Evolutionary conservation across 2,888 invertebrate genomes (phyloP).

Genomic region (Volucella bombylans): DNA sequence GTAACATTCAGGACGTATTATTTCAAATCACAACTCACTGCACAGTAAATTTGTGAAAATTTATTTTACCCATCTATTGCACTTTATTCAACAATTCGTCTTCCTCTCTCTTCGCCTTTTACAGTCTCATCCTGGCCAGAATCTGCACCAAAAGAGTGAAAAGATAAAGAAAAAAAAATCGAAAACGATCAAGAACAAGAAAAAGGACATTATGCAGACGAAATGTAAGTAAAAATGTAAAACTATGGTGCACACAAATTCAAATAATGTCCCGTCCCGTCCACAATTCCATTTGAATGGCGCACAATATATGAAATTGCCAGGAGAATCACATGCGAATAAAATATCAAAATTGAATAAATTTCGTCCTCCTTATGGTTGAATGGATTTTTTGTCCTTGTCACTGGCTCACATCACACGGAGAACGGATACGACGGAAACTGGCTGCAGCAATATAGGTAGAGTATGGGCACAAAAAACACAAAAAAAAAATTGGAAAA

Average conservation of each 20-base stretch:
- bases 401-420: constrained; percentile 56
- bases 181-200: constrained; percentile 16
- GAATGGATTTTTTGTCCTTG: constrained; percentile 72
- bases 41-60: constrained; percentile 65
- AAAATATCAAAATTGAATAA: constrained; percentile 75
- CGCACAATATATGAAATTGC: constrained; percentile 73
- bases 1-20: constrained; percentile 47
- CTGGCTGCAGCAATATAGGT: constrained; percentile 4
- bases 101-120: constrained; percentile 1
- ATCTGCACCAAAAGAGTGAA: neutral
- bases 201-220: constrained; percentile 63
- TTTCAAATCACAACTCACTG: constrained; percentile 63
- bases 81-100: constrained; percentile 54
- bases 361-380: constrained; percentile 72
- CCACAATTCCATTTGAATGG: constrained; percentile 74
- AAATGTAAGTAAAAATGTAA: constrained; percentile 52
- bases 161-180: neutral
- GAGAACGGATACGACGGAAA: neutral
- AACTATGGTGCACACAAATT: constrained; percentile 65
- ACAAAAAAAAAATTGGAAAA: constrained; percentile 23
- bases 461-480: constrained; percentile 2
- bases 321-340: constrained; percentile 73
- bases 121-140: neutral
- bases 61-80: constrained; percentile 68
- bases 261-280: constrained; percentile 72